A percentile compares a stretch with the other conserved stretches of the same genome.
phyloP scores from a whole-genome alignment of 2,888 invertebrate species.

The Tineola bisselliella region DNA sequence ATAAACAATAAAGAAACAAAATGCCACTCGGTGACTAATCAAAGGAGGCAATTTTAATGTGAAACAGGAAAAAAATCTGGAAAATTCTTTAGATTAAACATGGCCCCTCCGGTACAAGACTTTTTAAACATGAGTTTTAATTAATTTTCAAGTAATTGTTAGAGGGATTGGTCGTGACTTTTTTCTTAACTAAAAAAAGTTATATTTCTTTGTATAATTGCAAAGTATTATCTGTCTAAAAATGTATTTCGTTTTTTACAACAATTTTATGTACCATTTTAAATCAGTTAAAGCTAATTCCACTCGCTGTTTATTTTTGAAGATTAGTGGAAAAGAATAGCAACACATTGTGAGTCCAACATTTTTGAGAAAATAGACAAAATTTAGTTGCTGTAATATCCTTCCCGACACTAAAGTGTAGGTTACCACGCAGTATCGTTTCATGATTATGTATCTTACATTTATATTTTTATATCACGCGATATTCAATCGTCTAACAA shows the following conservation, averaged over 20 bases:
- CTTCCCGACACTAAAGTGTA: not conserved
- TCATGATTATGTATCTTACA: not conserved
- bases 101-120: not conserved
- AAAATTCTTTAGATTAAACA: slow-evolving; percentile 2
- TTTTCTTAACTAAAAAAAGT: not conserved
- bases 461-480: not conserved
- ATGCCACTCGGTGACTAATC: slow-evolving; percentile 4
- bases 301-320: too few relatives aligned
- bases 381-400: not conserved
- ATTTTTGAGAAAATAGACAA: not conserved
- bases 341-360: not conserved
- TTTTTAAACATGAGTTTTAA: slow-evolving; percentile 26
- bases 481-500: not conserved
- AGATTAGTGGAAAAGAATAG: too few relatives aligned
- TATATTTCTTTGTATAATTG: not conserved
- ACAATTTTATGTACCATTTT: too few relatives aligned
- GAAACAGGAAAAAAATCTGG: not conserved
- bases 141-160: slow-evolving; percentile 32
- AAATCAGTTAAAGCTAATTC: too few relatives aligned
- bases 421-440: not conserved
- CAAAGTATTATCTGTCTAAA: not conserved
- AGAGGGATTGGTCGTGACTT: slow-evolving; percentile 21
- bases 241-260: too few relatives aligned
- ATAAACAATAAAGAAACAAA: not conserved
- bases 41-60: slow-evolving; percentile 3